phyloP scores from a whole-genome alignment of 2,113 vertebrate genomes.

The Gambusia holbrooki region DNA sequence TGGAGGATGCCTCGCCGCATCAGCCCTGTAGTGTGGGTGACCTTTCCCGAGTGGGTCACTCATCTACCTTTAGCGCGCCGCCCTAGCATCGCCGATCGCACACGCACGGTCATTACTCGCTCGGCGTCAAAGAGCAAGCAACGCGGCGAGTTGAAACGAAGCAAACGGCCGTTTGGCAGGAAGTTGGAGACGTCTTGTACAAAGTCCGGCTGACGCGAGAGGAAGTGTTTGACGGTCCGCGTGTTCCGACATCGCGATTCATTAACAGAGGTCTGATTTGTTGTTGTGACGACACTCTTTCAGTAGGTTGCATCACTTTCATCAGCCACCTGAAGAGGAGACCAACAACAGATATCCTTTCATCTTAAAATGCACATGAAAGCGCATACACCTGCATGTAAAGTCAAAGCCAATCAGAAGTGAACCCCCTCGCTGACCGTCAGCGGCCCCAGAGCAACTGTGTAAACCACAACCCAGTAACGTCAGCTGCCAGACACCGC shows the following conservation, averaged over 20 bases:
- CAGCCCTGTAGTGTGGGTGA: constrained; percentile 77
- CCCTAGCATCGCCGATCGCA: constrained; percentile 4
- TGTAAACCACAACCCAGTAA: constrained; percentile 60
- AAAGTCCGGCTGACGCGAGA: constrained; percentile 25
- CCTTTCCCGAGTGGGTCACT: constrained; percentile 79
- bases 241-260: constrained; percentile 9
- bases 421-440: neutral
- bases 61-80: constrained; percentile 75
- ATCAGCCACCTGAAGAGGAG: constrained; percentile 50
- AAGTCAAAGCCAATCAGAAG: constrained; percentile 59
- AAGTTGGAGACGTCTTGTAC: constrained; percentile 18
- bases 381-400: constrained; percentile 26
- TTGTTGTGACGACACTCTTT: constrained; percentile 56
- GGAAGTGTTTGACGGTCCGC: constrained; percentile 24
- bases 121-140: constrained; percentile 11
- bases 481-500: constrained; percentile 70
- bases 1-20: constrained; percentile 73
- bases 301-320: constrained; percentile 71
- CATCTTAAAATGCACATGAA: constrained; percentile 56
- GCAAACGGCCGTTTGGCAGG: constrained; percentile 33
- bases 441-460: constrained; percentile 17
- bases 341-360: constrained; percentile 54
- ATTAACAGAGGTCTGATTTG: constrained; percentile 10
- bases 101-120: constrained; percentile 10
- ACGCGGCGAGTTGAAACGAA: constrained; percentile 33